Evolutionary conservation across 2,113 vertebrate species (phyloP), one percentile per base, ranked within the genome.

Genomic region (Ranitomeya variabilis): DNA sequence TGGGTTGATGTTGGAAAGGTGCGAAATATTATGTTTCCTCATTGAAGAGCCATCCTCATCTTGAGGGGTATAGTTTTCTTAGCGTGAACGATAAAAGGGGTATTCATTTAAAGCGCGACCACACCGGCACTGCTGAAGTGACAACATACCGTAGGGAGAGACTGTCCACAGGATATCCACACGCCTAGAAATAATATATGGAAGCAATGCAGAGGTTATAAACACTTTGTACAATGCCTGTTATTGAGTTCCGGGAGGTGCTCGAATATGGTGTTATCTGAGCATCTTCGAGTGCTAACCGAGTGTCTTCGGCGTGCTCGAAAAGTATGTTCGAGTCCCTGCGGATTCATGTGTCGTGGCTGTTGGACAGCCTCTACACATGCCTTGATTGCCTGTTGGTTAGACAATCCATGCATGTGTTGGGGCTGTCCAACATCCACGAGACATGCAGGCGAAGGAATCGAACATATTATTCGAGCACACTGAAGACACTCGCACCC

Each of bases 21-120:
- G 87, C 57, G 73, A 84, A 78, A 83, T 84, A 83, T 83, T 79
- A 84, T 21, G 78, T 84, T 89, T 62, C 71, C 67, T 26, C n/a
- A 55, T 4, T 26, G 23, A 31, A 76, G 67, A 71, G 54, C 71
- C 74, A 45, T 77, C 14, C 81, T 78, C 52, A n/a, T 67, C 62
- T 80, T 21, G 51, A 83, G 57, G 9, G 12, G 12, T 15, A 64
- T 51, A 57, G 55, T 76, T 59, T 88, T 73, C 66, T 73, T 62
- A 74, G 37, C 4, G 19, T 1, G 59, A 23, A 10, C 71, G 67
- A 83, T 88, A 66, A 89, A 66, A 67, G 81, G 66, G 19, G 45
- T 26, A 66, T 78, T 89, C 59, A 64, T 60, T 7, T 64, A 62
- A 11, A 74, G 23, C 37, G 45, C 11, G 31, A 23, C 31, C 55